These are phyloP conservation scores for Scytalopus superciliaris DNA, from an alignment of 2,113 vertebrate genomes.

Conservation along the genomic window DNA sequence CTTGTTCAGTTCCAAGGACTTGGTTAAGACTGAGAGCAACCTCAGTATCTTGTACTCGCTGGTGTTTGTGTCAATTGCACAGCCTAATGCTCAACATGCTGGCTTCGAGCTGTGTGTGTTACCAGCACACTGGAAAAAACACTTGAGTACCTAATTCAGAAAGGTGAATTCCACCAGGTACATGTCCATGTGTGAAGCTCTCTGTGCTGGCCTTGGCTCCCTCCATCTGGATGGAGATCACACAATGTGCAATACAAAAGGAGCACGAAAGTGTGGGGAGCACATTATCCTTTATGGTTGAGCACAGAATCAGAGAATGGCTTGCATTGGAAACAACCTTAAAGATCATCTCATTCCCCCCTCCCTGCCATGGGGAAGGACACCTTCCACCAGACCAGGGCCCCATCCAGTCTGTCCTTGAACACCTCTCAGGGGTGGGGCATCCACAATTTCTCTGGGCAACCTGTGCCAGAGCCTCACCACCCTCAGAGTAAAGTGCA, in stretches of 20 bases:
- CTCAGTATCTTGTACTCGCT: neutral
- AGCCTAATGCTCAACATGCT: neutral
- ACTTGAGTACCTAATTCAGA: neutral
- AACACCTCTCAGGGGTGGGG: neutral
- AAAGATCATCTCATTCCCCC: rapidly evolving
- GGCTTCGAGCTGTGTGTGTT: rapidly evolving
- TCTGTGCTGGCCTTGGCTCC: rapidly evolving
- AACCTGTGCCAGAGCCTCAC: neutral
- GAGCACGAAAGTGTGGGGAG: rapidly evolving
- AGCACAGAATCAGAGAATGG: too few relatives aligned
- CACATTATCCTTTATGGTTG: neutral
- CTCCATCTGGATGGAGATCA: neutral
- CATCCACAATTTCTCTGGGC: neutral
- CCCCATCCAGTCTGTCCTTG: neutral
- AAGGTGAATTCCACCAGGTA: neutral
- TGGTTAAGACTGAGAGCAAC: neutral
- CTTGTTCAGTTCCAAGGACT: neutral
- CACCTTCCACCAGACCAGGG: rapidly evolving
- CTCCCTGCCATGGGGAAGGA: neutral
- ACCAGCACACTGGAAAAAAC: neutral
- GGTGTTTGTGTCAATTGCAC: rapidly evolving
- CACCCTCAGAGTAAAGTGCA: neutral
- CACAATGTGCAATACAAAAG: rapidly evolving
- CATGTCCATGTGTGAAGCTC: rapidly evolving
- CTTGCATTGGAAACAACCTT: neutral